These are phyloP conservation scores for Tetragnatha montana DNA, from an alignment of 2,888 invertebrate genomes.

Conservation along the genomic window DNA sequence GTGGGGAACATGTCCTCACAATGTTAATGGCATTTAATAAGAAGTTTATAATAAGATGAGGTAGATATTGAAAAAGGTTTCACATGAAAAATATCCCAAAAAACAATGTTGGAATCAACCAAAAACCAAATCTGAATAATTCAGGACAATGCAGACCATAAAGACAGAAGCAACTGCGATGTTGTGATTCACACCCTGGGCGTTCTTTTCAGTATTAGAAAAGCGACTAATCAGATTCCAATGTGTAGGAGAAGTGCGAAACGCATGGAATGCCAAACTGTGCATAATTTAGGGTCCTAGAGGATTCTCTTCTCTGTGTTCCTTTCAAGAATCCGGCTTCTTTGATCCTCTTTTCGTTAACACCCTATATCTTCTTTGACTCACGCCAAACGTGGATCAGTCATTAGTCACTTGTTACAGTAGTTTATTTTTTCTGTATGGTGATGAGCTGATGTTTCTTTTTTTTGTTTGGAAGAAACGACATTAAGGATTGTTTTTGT, in stretches of 20 bases:
- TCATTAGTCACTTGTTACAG: neutral
- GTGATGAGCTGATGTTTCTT: neutral
- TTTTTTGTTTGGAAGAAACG: neutral
- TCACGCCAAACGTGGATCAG: neutral
- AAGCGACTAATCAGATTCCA: conserved; percentile 9
- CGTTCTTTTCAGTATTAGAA: neutral
- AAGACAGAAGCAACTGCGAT: neutral
- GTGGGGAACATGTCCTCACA: no score
- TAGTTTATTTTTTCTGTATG: neutral
- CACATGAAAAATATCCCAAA: no score
- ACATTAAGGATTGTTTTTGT: neutral
- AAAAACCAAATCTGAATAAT: no score
- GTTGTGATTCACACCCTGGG: neutral
- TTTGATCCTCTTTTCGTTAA: neutral
- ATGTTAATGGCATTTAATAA: no score
- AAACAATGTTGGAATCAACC: no score
- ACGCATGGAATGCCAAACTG: neutral
- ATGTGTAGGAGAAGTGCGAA: conserved; percentile 17
- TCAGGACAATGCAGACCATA: neutral
- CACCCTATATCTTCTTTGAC: neutral
- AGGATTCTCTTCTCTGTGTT: neutral
- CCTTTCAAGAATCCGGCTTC: neutral
- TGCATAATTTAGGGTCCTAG: conserved; percentile 8
- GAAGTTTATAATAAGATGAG: no score
- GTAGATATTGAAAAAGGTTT: no score